phyloP scores from a whole-genome alignment of 1,140 invertebrate species.

The Bombus confusus region DNA sequence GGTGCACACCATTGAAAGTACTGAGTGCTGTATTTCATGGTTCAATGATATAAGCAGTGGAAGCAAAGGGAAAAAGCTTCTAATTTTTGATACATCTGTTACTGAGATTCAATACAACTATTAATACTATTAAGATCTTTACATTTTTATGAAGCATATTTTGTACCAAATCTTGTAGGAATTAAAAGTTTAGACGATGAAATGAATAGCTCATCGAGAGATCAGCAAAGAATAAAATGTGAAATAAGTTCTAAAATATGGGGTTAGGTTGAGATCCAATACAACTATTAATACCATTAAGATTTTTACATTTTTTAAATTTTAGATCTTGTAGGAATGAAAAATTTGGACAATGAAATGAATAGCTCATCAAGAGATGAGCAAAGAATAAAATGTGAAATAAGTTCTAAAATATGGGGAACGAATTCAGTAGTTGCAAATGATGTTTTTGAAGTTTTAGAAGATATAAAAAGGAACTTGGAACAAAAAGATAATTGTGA shows the following conservation, averaged over 20 bases:
- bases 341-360: too few relatives aligned
- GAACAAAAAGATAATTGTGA: slow-evolving; percentile 62
- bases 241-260: slow-evolving; percentile 83
- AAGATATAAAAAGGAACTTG: slow-evolving; percentile 56
- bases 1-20: slow-evolving; percentile 97
- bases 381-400: too few relatives aligned
- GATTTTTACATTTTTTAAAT: too few relatives aligned
- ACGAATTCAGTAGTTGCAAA: slow-evolving; percentile 58
- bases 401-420: too few relatives aligned
- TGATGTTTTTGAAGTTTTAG: slow-evolving; percentile 70
- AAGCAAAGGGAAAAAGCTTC: slow-evolving; percentile 78
- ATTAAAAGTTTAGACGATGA: slow-evolving; percentile 51
- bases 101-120: slow-evolving; percentile 86
- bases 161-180: slow-evolving; percentile 88
- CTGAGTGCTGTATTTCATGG: slow-evolving; percentile 92
- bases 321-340: too few relatives aligned
- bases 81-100: slow-evolving; percentile 94
- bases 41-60: slow-evolving; percentile 80
- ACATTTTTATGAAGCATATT: slow-evolving; percentile 87
- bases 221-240: slow-evolving; percentile 84
- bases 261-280: too few relatives aligned
- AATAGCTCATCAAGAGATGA: too few relatives aligned
- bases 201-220: slow-evolving; percentile 43
- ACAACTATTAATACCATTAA: too few relatives aligned
- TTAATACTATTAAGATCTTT: slow-evolving; percentile 84